Conservation (phyloP, 2,888 invertebrate species). For the Zygothrica quintamaculata region DNA sequence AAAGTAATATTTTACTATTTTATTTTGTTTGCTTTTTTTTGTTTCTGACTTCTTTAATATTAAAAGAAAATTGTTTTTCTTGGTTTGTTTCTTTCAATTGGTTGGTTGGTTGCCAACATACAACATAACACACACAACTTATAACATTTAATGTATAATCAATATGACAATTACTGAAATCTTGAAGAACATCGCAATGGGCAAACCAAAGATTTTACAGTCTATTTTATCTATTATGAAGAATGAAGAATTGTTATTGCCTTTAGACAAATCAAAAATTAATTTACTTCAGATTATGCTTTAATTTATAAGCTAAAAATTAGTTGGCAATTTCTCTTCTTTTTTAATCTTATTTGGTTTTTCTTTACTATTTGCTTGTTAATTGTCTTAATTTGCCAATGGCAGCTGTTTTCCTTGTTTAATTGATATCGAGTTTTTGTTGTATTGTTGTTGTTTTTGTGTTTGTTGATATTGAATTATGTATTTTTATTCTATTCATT, state of each 20-base stretch:
- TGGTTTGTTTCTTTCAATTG: too few relatives aligned
- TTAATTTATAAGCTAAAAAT: slow-evolving; percentile 42
- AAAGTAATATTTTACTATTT: slow-evolving; percentile 81
- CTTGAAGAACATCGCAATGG: slow-evolving; percentile 56
- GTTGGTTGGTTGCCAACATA: slow-evolving; percentile 43
- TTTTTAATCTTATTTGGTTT: slow-evolving; percentile 33
- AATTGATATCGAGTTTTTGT: slow-evolving; percentile 20
- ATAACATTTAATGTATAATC: too few relatives aligned
- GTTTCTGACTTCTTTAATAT: slow-evolving; percentile 58
- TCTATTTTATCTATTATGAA: too few relatives aligned
- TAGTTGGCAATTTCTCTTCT: slow-evolving; percentile 28
- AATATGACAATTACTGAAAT: slow-evolving; percentile 31
- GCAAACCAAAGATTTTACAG: slow-evolving; percentile 59
- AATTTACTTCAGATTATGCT: background rate
- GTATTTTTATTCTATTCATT: too few relatives aligned
- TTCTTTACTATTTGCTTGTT: slow-evolving; percentile 32
- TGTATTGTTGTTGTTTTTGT: slow-evolving; percentile 12
- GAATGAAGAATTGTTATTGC: too few relatives aligned
- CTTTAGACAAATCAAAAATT: background rate
- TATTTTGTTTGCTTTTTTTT: slow-evolving; percentile 64
- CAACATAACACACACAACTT: slow-evolving; percentile 13
- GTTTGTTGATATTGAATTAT: slow-evolving; percentile 73
- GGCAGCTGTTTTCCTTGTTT: slow-evolving; percentile 65
- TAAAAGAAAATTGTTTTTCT: slow-evolving; percentile 72
- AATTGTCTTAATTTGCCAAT: slow-evolving; percentile 67